Evolutionary conservation across 2,888 invertebrate species (phyloP).

Genomic region (Xanthia icteritia): DNA sequence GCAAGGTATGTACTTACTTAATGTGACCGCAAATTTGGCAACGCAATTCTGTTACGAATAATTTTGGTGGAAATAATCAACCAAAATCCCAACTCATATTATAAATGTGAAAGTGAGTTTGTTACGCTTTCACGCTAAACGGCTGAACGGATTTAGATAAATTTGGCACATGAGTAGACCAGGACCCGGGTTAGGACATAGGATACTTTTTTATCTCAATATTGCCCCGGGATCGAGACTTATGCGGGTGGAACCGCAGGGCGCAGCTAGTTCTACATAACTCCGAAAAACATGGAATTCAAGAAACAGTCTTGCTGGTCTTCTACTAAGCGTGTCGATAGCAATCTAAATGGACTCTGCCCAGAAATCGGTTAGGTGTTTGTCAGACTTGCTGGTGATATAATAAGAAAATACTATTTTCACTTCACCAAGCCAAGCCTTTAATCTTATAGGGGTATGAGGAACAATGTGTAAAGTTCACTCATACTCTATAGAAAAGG

Average conservation of each 20-base stretch:
- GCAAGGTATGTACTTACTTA: slow-evolving; percentile 62
- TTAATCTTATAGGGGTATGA: background rate
- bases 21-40: slow-evolving; percentile 68
- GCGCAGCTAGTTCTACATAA: background rate
- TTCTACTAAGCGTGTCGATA: background rate
- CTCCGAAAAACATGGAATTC: background rate
- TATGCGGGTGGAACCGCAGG: too few relatives aligned
- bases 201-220: too few relatives aligned
- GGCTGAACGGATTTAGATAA: too few relatives aligned
- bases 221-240: too few relatives aligned
- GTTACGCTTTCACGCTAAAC: too few relatives aligned
- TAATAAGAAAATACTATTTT: background rate
- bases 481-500: too few relatives aligned
- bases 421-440: background rate
- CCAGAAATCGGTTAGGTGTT: background rate
- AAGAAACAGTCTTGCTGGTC: background rate
- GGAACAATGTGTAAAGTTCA: too few relatives aligned
- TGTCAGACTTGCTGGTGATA: background rate
- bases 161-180: too few relatives aligned
- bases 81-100: background rate
- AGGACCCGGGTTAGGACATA: too few relatives aligned
- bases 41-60: slow-evolving; percentile 51
- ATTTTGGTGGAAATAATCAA: slow-evolving; percentile 37
- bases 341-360: background rate
- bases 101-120: too few relatives aligned